Conservation (phyloP, 2,888 invertebrate genomes). For the Cerceris ruficornis region DNA sequence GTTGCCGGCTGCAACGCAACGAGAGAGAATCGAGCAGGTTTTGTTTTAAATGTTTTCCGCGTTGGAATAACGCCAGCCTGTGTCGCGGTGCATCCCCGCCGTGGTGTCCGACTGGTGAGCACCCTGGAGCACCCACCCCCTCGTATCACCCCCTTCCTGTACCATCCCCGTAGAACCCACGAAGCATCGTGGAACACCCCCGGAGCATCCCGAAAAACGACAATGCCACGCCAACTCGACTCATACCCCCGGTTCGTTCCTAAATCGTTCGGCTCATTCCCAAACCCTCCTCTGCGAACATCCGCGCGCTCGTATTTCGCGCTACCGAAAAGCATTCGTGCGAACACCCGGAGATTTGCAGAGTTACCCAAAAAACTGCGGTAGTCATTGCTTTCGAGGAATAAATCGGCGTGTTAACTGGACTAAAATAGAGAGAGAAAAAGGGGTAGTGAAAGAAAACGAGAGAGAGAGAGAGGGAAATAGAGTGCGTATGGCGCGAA, state of each 20-base stretch:
- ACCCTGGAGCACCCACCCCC: constrained; percentile 14
- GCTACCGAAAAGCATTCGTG: constrained; percentile 34
- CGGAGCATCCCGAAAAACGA: constrained; percentile 46
- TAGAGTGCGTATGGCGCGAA: constrained; percentile 37
- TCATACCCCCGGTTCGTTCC: constrained; percentile 42
- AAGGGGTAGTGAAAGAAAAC: no score
- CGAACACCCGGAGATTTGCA: constrained; percentile 32
- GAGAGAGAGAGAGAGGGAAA: no score
- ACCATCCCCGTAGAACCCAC: no score
- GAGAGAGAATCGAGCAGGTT: constrained; percentile 51
- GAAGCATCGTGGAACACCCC: constrained; percentile 21
- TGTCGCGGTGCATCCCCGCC: constrained; percentile 27
- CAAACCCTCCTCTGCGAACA: constrained; percentile 26
- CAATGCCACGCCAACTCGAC: constrained; percentile 41
- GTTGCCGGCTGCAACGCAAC: constrained; percentile 26
- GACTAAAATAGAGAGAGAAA: constrained; percentile 26
- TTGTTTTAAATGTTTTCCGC: constrained; percentile 67
- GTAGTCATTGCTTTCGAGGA: constrained; percentile 60
- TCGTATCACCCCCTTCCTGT: no score
- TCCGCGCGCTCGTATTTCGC: constrained; percentile 50
- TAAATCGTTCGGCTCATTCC: constrained; percentile 44
- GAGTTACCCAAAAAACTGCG: constrained; percentile 51
- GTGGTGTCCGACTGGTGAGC: constrained; percentile 27
- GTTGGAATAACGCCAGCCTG: constrained; percentile 68
- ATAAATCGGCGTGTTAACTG: constrained; percentile 65